These are phyloP conservation scores for Oscheius sp. DNA, from an alignment of 2,888 invertebrate species.

Conservation along the genomic window DNA sequence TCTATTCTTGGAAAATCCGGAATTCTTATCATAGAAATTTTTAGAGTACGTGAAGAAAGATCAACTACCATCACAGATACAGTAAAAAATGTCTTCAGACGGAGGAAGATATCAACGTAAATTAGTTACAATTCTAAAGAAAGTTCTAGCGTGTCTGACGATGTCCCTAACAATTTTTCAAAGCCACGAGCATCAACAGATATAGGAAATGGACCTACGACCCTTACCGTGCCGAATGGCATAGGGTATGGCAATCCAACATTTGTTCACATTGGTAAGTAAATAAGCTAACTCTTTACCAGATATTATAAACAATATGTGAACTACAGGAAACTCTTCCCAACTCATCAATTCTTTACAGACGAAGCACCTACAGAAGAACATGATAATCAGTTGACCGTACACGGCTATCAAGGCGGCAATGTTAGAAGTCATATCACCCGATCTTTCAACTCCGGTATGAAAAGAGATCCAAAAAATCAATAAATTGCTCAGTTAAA, in stretches of 20 bases:
- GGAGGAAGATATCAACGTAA: not conserved
- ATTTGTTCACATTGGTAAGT: constrained; percentile 14
- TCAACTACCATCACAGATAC: not conserved
- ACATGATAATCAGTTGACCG: not conserved
- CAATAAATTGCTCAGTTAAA: not conserved
- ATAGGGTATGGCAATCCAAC: constrained; percentile 6
- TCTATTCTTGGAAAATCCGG: not conserved
- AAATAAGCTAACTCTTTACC: not conserved
- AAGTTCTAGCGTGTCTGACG: not conserved
- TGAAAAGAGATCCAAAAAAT: constrained; percentile 6
- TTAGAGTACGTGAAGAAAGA: constrained; percentile 14
- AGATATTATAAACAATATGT: no score
- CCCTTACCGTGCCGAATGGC: not conserved
- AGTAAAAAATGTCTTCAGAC: constrained; percentile 14
- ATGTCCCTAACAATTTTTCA: not conserved
- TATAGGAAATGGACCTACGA: not conserved
- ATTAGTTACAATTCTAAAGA: not conserved
- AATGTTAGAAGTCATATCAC: constrained; percentile 15
- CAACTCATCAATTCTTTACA: no score
- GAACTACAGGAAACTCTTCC: no score
- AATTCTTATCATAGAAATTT: no score
- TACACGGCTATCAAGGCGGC: not conserved
- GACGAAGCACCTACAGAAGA: not conserved
- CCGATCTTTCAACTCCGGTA: constrained; percentile 16
- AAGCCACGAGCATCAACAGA: constrained; percentile 1